Evolutionary conservation across 2,113 vertebrate genomes (phyloP).

Genomic region (Pogona vitticeps): DNA sequence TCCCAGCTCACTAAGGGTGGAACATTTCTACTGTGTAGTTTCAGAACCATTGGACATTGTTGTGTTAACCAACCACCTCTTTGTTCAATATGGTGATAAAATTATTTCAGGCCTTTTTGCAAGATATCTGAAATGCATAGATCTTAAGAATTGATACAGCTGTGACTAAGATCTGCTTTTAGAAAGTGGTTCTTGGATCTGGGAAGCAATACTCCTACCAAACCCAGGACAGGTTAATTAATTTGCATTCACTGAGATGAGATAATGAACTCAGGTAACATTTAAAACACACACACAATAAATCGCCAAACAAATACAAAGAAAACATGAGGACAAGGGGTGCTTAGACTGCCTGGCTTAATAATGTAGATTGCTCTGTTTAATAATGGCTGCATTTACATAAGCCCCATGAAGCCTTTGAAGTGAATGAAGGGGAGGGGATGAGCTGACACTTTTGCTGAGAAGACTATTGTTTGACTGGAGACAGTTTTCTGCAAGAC

Average conservation of each 20-base stretch:
- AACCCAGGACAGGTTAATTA: conserved; percentile 1
- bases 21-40: too few species aligned
- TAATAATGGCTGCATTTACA: conserved; percentile 13
- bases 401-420: conserved; percentile 36
- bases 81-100: too few species aligned
- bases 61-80: too few species aligned
- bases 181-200: not conserved
- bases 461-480: conserved; percentile 21
- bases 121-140: not conserved
- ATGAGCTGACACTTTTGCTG: conserved; percentile 32
- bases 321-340: conserved; percentile 3
- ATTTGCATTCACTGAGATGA: conserved; percentile 10
- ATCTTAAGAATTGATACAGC: not conserved
- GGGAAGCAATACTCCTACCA: not conserved
- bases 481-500: not conserved
- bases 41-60: too few species aligned
- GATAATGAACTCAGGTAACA: conserved; percentile 23
- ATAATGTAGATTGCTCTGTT: conserved; percentile 37
- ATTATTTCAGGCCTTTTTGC: not conserved
- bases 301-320: conserved; percentile 7
- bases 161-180: not conserved
- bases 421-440: not conserved
- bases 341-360: conserved; percentile 26
- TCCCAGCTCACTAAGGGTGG: too few species aligned
- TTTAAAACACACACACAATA: not conserved